phyloP scores from a whole-genome alignment of 2,797 vertebrate species.

The Triplophysa bombifrons region DNA sequence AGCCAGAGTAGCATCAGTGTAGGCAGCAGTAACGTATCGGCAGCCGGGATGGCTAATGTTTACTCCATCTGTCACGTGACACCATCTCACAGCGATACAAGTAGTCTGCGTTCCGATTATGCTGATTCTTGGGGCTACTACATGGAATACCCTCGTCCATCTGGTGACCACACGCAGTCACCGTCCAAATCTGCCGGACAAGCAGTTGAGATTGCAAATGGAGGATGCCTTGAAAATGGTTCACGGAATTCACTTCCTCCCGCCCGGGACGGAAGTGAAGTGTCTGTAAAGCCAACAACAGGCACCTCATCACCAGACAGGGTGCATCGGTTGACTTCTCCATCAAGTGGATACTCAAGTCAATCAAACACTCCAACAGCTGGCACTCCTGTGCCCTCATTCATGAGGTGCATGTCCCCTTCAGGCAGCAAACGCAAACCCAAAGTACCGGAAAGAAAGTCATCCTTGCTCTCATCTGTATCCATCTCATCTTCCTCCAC shows the following conservation, averaged over 20 bases:
- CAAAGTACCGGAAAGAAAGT: conserved; percentile 96
- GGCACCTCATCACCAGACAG: conserved; percentile 85
- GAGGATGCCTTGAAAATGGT: conserved; percentile 67
- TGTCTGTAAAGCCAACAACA: conserved; percentile 80
- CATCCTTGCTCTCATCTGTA: conserved; percentile 91
- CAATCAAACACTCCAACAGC: conserved; percentile 97
- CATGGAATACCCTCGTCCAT: conserved; percentile 79
- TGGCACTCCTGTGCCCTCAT: conserved; percentile 90
- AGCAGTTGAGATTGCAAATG: conserved; percentile 69
- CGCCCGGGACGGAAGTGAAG: conserved; percentile 58
- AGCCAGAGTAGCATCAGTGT: conserved; percentile 92
- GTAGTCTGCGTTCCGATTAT: conserved; percentile 93
- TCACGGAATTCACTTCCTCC: conserved; percentile 66
- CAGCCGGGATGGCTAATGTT: conserved; percentile 78
- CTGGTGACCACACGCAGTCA: conserved; percentile 77
- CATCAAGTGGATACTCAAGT: conserved; percentile 97
- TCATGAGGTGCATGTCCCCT: conserved; percentile 83
- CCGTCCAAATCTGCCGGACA: conserved; percentile 57
- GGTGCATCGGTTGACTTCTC: conserved; percentile 90
- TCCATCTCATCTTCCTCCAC: conserved; percentile 95
- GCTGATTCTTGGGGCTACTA: conserved; percentile 93
- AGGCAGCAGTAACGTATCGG: conserved; percentile 85
- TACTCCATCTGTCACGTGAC: conserved; percentile 90
- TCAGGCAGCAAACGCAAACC: conserved; percentile 85
- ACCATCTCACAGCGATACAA: conserved; percentile 91